Conservation (phyloP, 2,113 vertebrate genomes). For the Microtus oregoni region DNA sequence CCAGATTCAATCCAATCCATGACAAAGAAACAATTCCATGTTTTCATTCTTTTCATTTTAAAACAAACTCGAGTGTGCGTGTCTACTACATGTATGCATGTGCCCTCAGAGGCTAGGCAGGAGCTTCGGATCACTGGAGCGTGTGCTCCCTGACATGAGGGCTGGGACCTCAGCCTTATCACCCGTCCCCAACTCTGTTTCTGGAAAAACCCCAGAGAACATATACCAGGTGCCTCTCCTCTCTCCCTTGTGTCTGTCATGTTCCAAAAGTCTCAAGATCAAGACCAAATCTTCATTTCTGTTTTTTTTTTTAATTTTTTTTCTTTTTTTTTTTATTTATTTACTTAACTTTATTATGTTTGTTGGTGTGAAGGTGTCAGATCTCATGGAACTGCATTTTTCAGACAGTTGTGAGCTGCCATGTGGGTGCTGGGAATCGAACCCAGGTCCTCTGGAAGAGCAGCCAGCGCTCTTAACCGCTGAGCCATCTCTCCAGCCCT, state of each 20-base stretch:
- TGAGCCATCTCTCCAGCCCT: too few species aligned
- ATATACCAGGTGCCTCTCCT: not conserved
- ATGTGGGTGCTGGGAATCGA: too few species aligned
- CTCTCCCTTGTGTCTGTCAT: not conserved
- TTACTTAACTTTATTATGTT: too few species aligned
- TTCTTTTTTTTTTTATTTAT: too few species aligned
- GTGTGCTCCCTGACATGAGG: not conserved
- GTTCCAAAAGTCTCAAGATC: not conserved
- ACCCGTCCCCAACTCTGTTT: not conserved
- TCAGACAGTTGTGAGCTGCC: too few species aligned
- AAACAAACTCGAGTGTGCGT: not conserved
- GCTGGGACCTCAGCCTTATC: not conserved
- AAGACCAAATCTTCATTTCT: not conserved
- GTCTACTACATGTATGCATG: not conserved
- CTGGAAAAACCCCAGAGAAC: not conserved
- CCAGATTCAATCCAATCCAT: not conserved
- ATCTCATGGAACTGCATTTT: too few species aligned
- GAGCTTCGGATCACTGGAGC: not conserved
- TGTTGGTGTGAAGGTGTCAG: too few species aligned
- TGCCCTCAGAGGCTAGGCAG: not conserved
- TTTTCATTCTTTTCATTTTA: not conserved
- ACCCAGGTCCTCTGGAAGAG: too few species aligned
- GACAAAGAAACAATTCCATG: not conserved
- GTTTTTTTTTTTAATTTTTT: too few species aligned
- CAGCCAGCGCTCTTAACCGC: too few species aligned